These are phyloP conservation scores for Chaetogeoica ovagalla DNA, from an alignment of 2,888 invertebrate genomes.

Conservation along the genomic window DNA sequence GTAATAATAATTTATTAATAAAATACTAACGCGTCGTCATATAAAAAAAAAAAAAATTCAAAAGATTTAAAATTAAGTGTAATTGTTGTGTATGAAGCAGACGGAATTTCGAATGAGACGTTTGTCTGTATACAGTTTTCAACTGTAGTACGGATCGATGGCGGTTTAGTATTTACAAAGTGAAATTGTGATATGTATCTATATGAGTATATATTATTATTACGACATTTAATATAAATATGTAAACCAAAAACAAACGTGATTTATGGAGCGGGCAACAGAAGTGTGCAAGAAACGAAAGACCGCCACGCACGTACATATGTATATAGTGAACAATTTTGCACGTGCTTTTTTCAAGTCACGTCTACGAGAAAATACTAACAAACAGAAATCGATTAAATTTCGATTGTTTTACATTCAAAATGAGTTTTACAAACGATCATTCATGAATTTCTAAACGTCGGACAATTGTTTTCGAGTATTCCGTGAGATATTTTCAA, in stretches of 20 bases:
- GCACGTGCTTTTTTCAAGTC: constrained; percentile 4
- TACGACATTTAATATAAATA: background rate
- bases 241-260: background rate
- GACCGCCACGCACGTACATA: background rate
- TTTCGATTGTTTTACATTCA: constrained; percentile 15
- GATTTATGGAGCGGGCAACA: background rate
- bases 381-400: background rate
- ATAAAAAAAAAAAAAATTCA: too few relatives aligned
- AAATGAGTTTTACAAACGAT: constrained; percentile 13
- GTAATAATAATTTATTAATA: too few relatives aligned
- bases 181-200: too few relatives aligned
- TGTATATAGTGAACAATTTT: background rate
- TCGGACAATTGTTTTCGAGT: background rate
- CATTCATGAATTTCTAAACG: constrained; percentile 18
- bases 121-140: too few relatives aligned
- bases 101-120: too few relatives aligned
- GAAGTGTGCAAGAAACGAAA: background rate
- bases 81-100: too few relatives aligned
- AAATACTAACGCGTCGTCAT: too few relatives aligned
- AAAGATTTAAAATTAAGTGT: too few relatives aligned
- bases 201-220: too few relatives aligned
- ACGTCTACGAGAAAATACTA: background rate
- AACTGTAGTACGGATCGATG: too few relatives aligned
- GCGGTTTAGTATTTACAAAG: too few relatives aligned
- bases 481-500: background rate